Conservation (phyloP, 1,140 invertebrate genomes). For the Caerostris darwini region DNA sequence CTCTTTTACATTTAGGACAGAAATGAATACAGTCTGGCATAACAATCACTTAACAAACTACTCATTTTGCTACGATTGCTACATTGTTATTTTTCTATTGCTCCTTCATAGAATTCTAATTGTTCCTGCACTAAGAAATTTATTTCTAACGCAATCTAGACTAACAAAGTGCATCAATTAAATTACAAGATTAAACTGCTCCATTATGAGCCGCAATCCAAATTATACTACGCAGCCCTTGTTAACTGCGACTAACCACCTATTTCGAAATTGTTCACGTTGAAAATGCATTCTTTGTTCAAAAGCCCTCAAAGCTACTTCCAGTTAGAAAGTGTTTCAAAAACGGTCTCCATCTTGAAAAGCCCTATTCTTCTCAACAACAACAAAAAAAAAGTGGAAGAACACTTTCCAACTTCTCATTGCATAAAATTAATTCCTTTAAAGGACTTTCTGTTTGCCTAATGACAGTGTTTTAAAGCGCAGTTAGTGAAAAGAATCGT, state of each 20-base stretch:
- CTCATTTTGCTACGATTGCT: no score
- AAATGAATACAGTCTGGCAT: no score
- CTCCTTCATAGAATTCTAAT: no score
- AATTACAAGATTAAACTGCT: neutral
- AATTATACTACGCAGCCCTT: neutral
- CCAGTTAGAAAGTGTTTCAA: neutral
- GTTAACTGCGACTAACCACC: neutral
- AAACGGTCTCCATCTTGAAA: neutral
- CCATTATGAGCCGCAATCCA: neutral
- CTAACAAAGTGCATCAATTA: neutral
- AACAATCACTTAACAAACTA: no score
- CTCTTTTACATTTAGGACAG: no score
- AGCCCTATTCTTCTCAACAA: neutral
- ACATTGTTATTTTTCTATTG: no score
- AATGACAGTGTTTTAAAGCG: slow-evolving; percentile 35
- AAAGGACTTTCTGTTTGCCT: slow-evolving; percentile 19
- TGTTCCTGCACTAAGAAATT: no score
- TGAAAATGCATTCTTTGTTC: neutral
- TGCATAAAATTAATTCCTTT: slow-evolving; percentile 22
- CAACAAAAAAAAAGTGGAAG: neutral
- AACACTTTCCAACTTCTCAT: neutral
- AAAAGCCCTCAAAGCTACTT: neutral
- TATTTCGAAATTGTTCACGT: neutral
- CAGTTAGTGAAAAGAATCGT: slow-evolving; percentile 53
- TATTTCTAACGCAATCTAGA: no score